Evolutionary conservation across 1,140 invertebrate genomes (phyloP), one percentile per base, ranked within the genome.

Genomic region (Teleopsis dalmanni): DNA sequence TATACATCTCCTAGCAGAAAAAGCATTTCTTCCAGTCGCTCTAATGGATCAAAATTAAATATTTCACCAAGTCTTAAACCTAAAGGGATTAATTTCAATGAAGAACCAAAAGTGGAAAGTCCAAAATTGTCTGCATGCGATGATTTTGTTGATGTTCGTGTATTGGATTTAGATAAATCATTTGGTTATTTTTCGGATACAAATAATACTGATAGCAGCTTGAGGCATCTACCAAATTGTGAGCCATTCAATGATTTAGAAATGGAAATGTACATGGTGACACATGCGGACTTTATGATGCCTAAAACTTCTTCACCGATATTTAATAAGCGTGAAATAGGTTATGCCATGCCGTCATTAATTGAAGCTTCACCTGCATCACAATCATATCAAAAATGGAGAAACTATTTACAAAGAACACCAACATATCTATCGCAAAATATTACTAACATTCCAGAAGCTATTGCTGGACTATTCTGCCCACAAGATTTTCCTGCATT

Each of bases 221-320:
- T 18, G 9, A 7, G 8, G 2, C 11, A 22, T 0, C 31, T 36
- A 11, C 16, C 2, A 14, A 11, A 6, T 9, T 14, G 4, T 14
- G 19, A 35, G 21, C 14, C 48, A 5, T 6, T 38, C 2, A 44
- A 40, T 10, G 62, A 67, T 25, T 48, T 68, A 4, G 57, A 67
- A 45, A 67, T 65, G 65, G 65, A 68, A 41, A 68, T 68, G 58
- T 58, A 55, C 23, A 68, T 68, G 65, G 60, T 68, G 58, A 56
- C 59, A 41, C 59, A 55, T 14, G 54, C 60, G 0, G 52, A 55
- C 29, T 50, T 57, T 14, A 43, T 68, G 0, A 68, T 68, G 65
- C 60, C 64, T 13, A 68, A 68, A 43, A 68, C 65, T 14, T 67
- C 64, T 1, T 68, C 65, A 6, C 65, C 65, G 2, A 53, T 62